Base-by-base conservation (phyloP, 2,113 vertebrate genomes). In the Phalacrocorax aristotelis region DNA sequence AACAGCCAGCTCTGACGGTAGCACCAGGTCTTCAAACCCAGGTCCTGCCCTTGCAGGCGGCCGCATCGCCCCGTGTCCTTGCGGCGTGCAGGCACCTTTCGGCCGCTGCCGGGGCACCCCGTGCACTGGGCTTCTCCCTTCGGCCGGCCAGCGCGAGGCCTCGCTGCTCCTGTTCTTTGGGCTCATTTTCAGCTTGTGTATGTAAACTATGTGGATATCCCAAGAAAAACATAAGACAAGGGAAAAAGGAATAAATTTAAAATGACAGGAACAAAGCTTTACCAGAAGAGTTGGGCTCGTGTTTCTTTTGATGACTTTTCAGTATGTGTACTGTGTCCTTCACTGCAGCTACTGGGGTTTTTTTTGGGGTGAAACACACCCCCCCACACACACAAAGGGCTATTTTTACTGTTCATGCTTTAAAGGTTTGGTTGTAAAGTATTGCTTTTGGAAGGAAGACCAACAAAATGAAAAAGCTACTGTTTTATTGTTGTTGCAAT, bases 251-350 rank as follows among this genome's bases (percentile, higher is more conserved):
- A 87, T 97, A 84, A 96, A 95, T 97, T 95, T 77, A 49, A 97
- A 96, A 95, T 44, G 81, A 84, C 97, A 95, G 60, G 84, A 96
- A 60, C 91, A 96, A 93, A 96, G 71, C 93, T 96, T 96, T 95
- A 93, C 75, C 93, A 95, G 95, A 93, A 96, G 95, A 96, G 61
- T 76, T 71, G 46, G 95, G 89, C 85, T 98, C 94, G 32, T 95
- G 83, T 96, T 98, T 97, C 97, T 93, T 68, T 13, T 95, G 96
- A 97, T 97, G 95, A 72, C 89, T 98, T 98, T 98, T 97, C 95
- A 96, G 95, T 96, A 71, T 98, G 96, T 90, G 80, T 87, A 64
- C 85, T 93, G 13, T 91, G 94, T 85, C 93, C 97, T 89, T 89
- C 85, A 44, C 10, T 55, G 57, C 83, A 87, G 95, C 93, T 97